Percentiles rank a stretch among this genome's conserved stretches.
phyloP scores from a whole-genome alignment of 2,888 invertebrate genomes.

The Platycheirus rosarum region DNA sequence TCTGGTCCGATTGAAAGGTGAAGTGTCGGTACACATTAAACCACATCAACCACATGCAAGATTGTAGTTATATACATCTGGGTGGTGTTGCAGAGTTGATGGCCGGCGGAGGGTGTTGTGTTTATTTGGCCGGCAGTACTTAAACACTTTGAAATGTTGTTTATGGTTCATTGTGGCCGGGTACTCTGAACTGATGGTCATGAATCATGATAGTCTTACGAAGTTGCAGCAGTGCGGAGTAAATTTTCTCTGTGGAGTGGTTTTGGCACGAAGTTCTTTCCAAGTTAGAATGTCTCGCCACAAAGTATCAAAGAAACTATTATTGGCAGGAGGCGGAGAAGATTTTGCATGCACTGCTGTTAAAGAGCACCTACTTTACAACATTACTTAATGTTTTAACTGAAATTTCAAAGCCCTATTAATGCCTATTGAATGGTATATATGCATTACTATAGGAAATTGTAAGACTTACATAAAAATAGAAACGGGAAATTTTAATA shows the following conservation, averaged over 20 bases:
- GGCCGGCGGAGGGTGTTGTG: conserved; percentile 28
- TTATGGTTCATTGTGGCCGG: conserved; percentile 28
- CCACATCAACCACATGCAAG: conserved; percentile 40
- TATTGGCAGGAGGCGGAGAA: no score
- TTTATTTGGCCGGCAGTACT: conserved; percentile 48
- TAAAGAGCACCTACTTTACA: no score
- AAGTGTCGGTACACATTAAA: conserved; percentile 42
- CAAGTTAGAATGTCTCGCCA: conserved; percentile 14
- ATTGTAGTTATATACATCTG: background rate
- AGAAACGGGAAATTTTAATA: no score
- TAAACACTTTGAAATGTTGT: conserved; percentile 50
- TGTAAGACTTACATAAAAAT: no score
- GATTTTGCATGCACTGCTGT: no score
- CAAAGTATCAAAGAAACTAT: no score
- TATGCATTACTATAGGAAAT: no score
- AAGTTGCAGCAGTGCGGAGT: conserved; percentile 22
- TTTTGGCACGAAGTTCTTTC: conserved; percentile 29
- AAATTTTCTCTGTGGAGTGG: conserved; percentile 29
- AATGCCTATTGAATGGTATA: no score
- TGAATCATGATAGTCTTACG: conserved; percentile 16
- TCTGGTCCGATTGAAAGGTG: conserved; percentile 55
- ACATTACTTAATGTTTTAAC: no score
- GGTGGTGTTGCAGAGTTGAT: background rate
- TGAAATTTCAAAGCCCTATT: no score
- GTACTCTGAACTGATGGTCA: background rate